Percentiles rank a stretch among this genome's conserved stretches.
Evolutionary conservation across 1,140 invertebrate genomes (phyloP).

Genomic region (Nasonia giraulti): DNA sequence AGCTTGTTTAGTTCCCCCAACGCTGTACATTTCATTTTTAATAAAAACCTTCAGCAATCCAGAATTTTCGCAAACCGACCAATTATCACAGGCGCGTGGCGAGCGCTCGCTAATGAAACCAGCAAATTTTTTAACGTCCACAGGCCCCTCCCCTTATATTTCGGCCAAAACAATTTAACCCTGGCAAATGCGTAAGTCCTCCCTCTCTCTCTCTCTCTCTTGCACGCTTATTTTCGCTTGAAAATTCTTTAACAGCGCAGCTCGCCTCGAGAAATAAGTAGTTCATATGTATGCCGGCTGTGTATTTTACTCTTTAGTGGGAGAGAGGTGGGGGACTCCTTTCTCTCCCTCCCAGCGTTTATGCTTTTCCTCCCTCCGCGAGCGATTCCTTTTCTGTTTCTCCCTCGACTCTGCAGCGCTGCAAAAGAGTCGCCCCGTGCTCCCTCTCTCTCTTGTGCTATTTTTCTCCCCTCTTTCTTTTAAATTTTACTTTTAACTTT

Average conservation of each 20-base stretch:
- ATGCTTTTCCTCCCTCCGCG: slow-evolving; percentile 23
- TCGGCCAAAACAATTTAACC: not conserved
- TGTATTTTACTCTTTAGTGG: slow-evolving; percentile 46
- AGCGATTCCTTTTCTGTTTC: slow-evolving; percentile 34
- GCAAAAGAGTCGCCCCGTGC: not conserved
- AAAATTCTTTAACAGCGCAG: slow-evolving; percentile 24
- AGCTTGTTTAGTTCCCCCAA: not conserved
- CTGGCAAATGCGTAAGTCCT: not conserved
- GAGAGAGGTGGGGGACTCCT: not conserved
- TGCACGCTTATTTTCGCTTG: slow-evolving; percentile 16
- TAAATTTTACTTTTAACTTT: slow-evolving; percentile 39
- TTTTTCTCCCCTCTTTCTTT: not conserved
- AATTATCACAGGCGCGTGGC: not conserved
- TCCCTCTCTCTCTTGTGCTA: slow-evolving; percentile 13
- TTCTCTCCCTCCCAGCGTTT: slow-evolving; percentile 17
- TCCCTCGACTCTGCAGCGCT: not conserved
- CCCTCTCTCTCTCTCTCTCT: not conserved
- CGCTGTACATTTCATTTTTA: not conserved
- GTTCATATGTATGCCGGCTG: slow-evolving; percentile 48
- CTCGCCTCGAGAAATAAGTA: slow-evolving; percentile 35
- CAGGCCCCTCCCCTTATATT: not conserved
- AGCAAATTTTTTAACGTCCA: not conserved
- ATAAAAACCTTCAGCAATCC: not conserved
- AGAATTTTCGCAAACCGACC: not conserved
- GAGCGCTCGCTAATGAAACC: not conserved